A percentile compares a stretch with the other conserved stretches of the same genome.
Evolutionary conservation across 2,888 invertebrate species (phyloP).

Genomic region (Eupithecia subfuscata): DNA sequence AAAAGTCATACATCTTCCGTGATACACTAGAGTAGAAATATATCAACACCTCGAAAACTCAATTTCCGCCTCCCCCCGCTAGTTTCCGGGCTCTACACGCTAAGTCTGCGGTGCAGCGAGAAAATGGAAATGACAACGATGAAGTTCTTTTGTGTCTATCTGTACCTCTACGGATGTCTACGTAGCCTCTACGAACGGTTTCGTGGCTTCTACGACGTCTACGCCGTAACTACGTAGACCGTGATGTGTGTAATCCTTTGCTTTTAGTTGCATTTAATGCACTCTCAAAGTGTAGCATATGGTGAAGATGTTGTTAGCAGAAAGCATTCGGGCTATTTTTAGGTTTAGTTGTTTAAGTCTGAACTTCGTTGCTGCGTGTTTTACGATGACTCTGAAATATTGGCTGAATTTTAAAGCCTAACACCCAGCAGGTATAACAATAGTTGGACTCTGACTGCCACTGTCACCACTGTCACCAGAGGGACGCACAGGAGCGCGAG

Average conservation of each 20-base stretch:
- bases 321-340: neutral
- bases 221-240: slow-evolving; percentile 21
- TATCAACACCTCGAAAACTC: slow-evolving; percentile 4
- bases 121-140: slow-evolving; percentile 75
- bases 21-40: neutral
- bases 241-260: slow-evolving; percentile 35
- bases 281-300: neutral
- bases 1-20: slow-evolving; percentile 1
- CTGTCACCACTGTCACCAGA: no score
- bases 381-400: neutral
- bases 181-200: slow-evolving; percentile 16
- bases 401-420: no score
- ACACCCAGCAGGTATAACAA: no score
- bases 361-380: neutral
- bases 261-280: slow-evolving; percentile 13
- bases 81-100: slow-evolving; percentile 49
- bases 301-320: neutral
- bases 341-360: neutral
- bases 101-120: slow-evolving; percentile 62
- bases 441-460: no score
- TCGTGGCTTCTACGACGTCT: slow-evolving; percentile 19
- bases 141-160: slow-evolving; percentile 66
- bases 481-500: no score
- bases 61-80: slow-evolving; percentile 28
- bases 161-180: slow-evolving; percentile 23